Percentiles rank a stretch among this genome's conserved stretches.
Evolutionary conservation across 2,797 vertebrate genomes (phyloP).

Genomic region (Sebastes oblongus): DNA sequence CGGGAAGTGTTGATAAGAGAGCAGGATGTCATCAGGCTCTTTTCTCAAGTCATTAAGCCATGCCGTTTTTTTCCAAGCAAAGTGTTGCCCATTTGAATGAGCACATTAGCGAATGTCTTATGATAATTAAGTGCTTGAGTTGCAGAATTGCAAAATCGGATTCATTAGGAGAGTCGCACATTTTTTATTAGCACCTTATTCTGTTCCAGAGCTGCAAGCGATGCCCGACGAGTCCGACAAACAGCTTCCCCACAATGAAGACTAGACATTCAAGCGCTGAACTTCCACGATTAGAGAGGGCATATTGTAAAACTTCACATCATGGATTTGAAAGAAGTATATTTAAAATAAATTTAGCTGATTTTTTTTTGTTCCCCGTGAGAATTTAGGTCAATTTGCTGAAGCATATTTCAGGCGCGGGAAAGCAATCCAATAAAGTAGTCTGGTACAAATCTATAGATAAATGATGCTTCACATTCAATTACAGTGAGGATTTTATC

Average conservation of each 20-base stretch:
- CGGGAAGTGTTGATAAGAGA: constrained; percentile 78
- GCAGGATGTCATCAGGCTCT: constrained; percentile 80
- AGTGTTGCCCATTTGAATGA: constrained; percentile 81
- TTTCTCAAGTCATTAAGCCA: constrained; percentile 84
- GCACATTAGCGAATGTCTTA: constrained; percentile 81
- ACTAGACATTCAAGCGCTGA: constrained; percentile 45
- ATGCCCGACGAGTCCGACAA: constrained; percentile 60
- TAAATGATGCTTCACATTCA: constrained; percentile 84
- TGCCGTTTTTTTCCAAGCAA: constrained; percentile 76
- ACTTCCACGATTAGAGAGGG: constrained; percentile 43
- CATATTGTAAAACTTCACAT: constrained; percentile 50
- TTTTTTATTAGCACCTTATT: constrained; percentile 84
- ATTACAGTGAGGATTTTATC: constrained; percentile 81
- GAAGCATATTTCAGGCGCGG: constrained; percentile 75
- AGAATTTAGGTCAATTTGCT: constrained; percentile 74
- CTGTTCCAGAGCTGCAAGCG: constrained; percentile 72
- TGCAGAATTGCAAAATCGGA: constrained; percentile 80
- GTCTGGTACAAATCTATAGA: constrained; percentile 80
- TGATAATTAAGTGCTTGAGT: constrained; percentile 86
- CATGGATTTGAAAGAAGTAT: constrained; percentile 44
- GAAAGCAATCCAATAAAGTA: constrained; percentile 81
- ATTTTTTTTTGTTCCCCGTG: constrained; percentile 56
- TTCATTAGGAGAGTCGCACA: constrained; percentile 84
- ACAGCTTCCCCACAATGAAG: constrained; percentile 53
- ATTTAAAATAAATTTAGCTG: constrained; percentile 72